Conservation (phyloP, 2,113 vertebrate genomes). For the Centropristis striata region DNA sequence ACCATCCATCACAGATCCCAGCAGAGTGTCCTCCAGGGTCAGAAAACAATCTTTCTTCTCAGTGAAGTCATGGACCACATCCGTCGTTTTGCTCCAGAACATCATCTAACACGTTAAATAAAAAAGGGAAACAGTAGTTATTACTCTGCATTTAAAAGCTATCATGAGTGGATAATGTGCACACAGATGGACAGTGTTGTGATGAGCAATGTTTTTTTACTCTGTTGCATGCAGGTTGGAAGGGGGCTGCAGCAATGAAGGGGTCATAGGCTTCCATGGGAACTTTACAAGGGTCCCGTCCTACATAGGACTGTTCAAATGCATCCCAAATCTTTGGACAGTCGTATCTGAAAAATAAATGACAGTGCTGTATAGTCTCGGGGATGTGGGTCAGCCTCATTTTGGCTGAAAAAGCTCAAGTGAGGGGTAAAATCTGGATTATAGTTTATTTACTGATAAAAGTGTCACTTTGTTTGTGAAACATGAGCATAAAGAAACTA, state of each 20-base stretch:
- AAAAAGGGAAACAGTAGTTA: not conserved
- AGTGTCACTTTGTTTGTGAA: too few species aligned
- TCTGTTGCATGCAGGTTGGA: constrained; percentile 64
- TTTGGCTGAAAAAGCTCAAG: not conserved
- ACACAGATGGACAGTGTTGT: not conserved
- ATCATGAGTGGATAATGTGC: not conserved
- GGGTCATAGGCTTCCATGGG: constrained; percentile 69
- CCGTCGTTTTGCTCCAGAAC: constrained; percentile 91
- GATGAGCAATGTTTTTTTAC: constrained; percentile 57
- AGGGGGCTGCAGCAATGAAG: constrained; percentile 31
- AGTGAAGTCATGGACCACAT: constrained; percentile 82
- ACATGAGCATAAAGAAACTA: not conserved
- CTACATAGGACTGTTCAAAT: constrained; percentile 75
- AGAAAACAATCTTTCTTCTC: constrained; percentile 69
- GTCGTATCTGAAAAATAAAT: constrained; percentile 43
- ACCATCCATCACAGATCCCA: constrained; percentile 86
- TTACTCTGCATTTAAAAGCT: not conserved
- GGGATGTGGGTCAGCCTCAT: not conserved
- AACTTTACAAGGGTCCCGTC: constrained; percentile 70
- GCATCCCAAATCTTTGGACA: constrained; percentile 69
- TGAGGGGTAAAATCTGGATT: too few species aligned
- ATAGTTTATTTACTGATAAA: not conserved
- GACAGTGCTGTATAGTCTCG: not conserved
- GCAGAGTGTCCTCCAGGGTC: constrained; percentile 89
- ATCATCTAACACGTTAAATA: constrained; percentile 79